Conservation (phyloP, 2,113 vertebrate genomes). For the Nycticebus coucang region DNA sequence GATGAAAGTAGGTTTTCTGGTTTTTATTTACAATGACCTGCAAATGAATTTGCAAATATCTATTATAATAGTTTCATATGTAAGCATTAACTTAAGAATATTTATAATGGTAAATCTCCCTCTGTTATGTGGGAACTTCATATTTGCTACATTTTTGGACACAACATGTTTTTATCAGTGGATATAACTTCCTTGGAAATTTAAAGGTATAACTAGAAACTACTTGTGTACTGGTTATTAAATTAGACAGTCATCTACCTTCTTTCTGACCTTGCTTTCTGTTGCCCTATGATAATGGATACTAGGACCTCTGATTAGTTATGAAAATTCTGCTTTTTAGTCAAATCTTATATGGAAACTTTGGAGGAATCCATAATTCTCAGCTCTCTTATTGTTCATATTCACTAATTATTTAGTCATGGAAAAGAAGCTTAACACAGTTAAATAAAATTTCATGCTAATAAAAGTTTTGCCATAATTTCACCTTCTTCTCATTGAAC, state of each 20-base stretch:
- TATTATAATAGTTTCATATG: neutral
- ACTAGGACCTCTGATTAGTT: neutral
- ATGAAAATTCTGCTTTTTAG: constrained; percentile 7
- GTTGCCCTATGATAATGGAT: neutral
- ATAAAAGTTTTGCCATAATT: neutral
- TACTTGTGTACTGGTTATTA: neutral
- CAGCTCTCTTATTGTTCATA: neutral
- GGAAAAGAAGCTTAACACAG: neutral
- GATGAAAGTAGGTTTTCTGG: constrained; percentile 15
- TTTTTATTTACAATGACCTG: constrained; percentile 42
- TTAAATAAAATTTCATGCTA: constrained; percentile 15
- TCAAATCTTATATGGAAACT: neutral
- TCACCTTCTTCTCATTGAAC: neutral
- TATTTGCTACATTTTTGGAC: neutral
- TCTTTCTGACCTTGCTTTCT: constrained; percentile 26
- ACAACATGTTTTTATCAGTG: neutral
- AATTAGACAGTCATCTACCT: neutral
- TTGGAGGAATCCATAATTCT: neutral
- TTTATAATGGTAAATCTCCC: constrained; percentile 3
- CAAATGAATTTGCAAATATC: constrained; percentile 35
- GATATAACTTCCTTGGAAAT: neutral
- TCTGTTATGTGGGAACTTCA: neutral
- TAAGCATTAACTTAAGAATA: neutral
- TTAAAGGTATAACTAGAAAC: neutral
- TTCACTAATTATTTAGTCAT: neutral